These are phyloP conservation scores for Acanthornis magna DNA, from an alignment of 2,797 vertebrate species.

Conservation along the genomic window DNA sequence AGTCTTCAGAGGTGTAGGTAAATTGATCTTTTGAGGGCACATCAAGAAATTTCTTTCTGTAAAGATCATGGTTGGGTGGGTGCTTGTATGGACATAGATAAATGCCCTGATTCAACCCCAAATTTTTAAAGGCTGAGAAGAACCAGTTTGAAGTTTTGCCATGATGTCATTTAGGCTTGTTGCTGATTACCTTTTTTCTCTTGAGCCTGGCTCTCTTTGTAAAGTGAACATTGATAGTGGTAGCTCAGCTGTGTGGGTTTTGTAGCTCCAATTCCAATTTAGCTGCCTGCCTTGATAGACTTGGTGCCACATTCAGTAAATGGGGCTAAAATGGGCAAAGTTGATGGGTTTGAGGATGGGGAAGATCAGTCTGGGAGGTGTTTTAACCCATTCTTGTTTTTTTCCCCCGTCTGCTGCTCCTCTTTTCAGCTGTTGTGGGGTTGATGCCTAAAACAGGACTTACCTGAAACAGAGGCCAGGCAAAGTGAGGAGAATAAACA, in stretches of 20 bases:
- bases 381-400: neutral
- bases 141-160: neutral
- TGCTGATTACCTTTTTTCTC: neutral
- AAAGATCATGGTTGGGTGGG: neutral
- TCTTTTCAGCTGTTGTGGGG: neutral
- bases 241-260: neutral
- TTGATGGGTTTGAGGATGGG: neutral
- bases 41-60: neutral
- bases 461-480: too few relatives aligned
- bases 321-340: neutral
- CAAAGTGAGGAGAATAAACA: too few relatives aligned
- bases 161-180: neutral
- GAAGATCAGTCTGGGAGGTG: neutral
- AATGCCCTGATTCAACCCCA: neutral
- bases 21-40: conserved; percentile 7
- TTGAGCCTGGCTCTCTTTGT: neutral
- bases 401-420: neutral
- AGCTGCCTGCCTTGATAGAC: neutral
- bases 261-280: fast-evolving
- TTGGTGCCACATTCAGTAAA: neutral
- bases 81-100: neutral
- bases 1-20: conserved; percentile 28
- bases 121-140: neutral
- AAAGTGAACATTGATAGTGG: neutral
- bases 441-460: too few relatives aligned